Conservation (phyloP, 2,113 vertebrate genomes). For the Lycocorax pyrrhopterus region DNA sequence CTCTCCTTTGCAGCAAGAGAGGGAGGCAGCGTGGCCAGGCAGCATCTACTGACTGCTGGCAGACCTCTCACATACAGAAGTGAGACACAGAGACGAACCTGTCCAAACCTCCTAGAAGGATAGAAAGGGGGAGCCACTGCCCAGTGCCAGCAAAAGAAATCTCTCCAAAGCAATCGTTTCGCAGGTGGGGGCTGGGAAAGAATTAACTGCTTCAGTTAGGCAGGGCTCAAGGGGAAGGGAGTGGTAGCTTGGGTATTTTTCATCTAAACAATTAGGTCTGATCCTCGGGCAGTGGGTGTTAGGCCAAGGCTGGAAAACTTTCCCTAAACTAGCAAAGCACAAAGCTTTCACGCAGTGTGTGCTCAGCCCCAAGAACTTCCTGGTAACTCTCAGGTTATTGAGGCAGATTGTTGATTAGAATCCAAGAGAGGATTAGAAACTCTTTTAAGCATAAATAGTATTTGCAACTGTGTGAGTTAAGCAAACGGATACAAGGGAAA, state of each 20-base stretch:
- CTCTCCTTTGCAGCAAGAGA: neutral
- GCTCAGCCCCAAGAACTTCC: conserved; percentile 45
- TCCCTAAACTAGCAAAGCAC: conserved; percentile 23
- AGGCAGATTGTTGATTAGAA: conserved; percentile 61
- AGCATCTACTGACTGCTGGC: neutral
- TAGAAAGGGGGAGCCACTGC: neutral
- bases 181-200: neutral
- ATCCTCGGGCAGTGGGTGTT: conserved; percentile 21
- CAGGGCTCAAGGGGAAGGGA: conserved; percentile 36
- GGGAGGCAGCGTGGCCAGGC: neutral
- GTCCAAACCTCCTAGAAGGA: neutral
- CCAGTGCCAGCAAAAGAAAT: neutral
- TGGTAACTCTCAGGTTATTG: conserved; percentile 51
- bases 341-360: neutral
- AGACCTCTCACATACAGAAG: neutral
- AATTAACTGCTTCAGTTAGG: neutral
- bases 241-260: conserved; percentile 27
- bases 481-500: conserved; percentile 62
- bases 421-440: conserved; percentile 65
- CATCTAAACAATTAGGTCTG: conserved; percentile 31
- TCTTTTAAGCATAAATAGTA: conserved; percentile 58
- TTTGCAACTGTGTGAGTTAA: conserved; percentile 60
- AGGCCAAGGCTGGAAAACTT: conserved; percentile 44
- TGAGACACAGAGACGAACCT: neutral
- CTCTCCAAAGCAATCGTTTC: neutral